phyloP scores from a whole-genome alignment of 2,888 invertebrate species.

The Galerucella pusilla region DNA sequence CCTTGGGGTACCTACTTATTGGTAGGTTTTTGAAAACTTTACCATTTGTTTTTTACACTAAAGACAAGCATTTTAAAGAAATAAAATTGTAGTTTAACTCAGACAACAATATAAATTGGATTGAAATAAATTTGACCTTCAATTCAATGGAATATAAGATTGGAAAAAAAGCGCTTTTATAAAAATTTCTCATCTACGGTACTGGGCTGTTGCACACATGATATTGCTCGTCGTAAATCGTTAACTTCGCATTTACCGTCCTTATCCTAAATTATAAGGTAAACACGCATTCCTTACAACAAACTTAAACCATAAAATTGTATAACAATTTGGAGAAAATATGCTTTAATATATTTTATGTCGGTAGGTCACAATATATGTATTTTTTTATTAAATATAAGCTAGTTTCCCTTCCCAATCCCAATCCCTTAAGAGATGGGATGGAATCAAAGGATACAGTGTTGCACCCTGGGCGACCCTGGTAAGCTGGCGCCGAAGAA shows the following conservation, averaged over 20 bases:
- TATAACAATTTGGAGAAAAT: constrained; percentile 23
- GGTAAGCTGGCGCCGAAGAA: too few relatives aligned
- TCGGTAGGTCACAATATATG: constrained; percentile 20
- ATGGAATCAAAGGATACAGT: too few relatives aligned
- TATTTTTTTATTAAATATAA: too few relatives aligned
- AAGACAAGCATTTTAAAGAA: too few relatives aligned
- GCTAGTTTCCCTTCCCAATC: too few relatives aligned
- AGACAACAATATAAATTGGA: not conserved
- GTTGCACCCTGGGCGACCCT: too few relatives aligned
- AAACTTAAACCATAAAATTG: constrained; percentile 26
- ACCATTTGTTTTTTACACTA: too few relatives aligned
- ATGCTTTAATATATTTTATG: not conserved
- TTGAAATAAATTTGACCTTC: not conserved
- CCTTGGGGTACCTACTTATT: too few relatives aligned
- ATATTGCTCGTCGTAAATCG: constrained; percentile 25
- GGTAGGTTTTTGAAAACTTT: too few relatives aligned
- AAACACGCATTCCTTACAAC: constrained; percentile 41
- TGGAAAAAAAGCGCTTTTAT: not conserved
- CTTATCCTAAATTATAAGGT: constrained; percentile 44
- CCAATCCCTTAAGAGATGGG: too few relatives aligned
- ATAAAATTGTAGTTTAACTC: not conserved
- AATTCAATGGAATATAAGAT: not conserved
- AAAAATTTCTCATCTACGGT: not conserved
- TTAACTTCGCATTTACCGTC: constrained; percentile 36
- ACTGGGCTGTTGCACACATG: constrained; percentile 21